Conservation (phyloP, 92 coral and sea anemone species). For the Isaurus tuberculatus region DNA sequence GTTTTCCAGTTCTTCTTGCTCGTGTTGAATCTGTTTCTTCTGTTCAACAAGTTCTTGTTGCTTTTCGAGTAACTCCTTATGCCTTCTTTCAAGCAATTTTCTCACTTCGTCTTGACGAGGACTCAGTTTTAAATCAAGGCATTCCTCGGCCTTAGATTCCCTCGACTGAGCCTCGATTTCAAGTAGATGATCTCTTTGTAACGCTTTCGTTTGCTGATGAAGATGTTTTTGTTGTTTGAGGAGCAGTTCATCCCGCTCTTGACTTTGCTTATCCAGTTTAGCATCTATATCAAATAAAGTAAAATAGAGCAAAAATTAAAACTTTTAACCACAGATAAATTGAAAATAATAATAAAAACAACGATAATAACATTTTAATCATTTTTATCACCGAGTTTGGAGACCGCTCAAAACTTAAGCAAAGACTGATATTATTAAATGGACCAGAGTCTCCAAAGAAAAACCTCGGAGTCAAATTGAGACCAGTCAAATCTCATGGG, state of each 20-base stretch:
- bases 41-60: slow-evolving; percentile 71
- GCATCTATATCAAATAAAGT: slow-evolving; percentile 22
- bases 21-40: slow-evolving; percentile 66
- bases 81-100: slow-evolving; percentile 55
- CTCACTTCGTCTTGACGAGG: slow-evolving; percentile 48
- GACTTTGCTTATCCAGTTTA: slow-evolving; percentile 58
- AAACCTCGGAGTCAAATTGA: no score
- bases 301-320: no score
- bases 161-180: slow-evolving; percentile 43
- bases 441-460: no score
- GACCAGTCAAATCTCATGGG: no score
- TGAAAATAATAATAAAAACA: no score
- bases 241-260: slow-evolving; percentile 47
- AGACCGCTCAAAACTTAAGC: no score
- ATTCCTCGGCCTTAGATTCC: slow-evolving; percentile 34
- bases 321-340: no score
- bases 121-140: not conserved
- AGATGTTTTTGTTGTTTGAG: slow-evolving; percentile 58
- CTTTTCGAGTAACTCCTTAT: slow-evolving; percentile 51
- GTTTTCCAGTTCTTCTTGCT: slow-evolving; percentile 69
- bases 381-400: no score
- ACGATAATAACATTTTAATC: no score
- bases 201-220: slow-evolving; percentile 46
- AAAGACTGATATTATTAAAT: no score
- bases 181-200: slow-evolving; percentile 52